Base-by-base conservation (phyloP, 1,140 invertebrate species). In the Lucilia cuprina region DNA sequence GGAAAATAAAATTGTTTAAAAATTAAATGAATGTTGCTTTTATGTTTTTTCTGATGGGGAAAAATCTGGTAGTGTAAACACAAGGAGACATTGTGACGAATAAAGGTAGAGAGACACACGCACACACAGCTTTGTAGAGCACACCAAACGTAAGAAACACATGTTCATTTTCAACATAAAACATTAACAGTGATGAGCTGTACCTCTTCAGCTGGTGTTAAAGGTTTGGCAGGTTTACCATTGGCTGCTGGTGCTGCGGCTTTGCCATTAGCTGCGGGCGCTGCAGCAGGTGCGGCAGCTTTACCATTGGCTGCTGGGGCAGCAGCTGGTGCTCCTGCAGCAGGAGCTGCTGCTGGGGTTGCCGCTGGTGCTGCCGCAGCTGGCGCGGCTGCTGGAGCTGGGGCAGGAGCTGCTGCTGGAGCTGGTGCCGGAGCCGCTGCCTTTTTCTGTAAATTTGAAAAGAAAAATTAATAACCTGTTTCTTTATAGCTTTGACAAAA, bases 401-500 rank as follows among this genome's bases (percentile, higher is more conserved):
- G 41, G 17, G 87, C 85, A n/a, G 88, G 86, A 9, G 86, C 85
- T 13, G 88, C 84, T 17, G 35, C 74, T 84, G 85, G 65, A 14
- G 85, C 85, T 12, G 86, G 83, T n/a, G 88, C 85, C 19, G 88
- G 85, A 14, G 85, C 85, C 8, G 84, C 84, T 47, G 86, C 86
- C 75, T 85, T 85, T 77, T 85, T 85, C 85, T 85, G 50, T 30
- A 82, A 83, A 74, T 14, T 21, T 47, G 30, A 65, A 74, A 80
- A 83, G 9, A 83, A 82, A 65, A 80, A 49, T 34, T 41, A 50
- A 65, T 17, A 82, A 47, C 14, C 5, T 17, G 5, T 49, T 19
- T 13, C 50, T 10, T 50, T 35, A 41, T 41, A 8, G 5, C 2
- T 55, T 55, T 55, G 2, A 12, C 5, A 55, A 5, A 55, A 14